These are phyloP conservation scores for Eupeodes latifasciatus DNA, from an alignment of 2,888 invertebrate genomes.

Conservation along the genomic window DNA sequence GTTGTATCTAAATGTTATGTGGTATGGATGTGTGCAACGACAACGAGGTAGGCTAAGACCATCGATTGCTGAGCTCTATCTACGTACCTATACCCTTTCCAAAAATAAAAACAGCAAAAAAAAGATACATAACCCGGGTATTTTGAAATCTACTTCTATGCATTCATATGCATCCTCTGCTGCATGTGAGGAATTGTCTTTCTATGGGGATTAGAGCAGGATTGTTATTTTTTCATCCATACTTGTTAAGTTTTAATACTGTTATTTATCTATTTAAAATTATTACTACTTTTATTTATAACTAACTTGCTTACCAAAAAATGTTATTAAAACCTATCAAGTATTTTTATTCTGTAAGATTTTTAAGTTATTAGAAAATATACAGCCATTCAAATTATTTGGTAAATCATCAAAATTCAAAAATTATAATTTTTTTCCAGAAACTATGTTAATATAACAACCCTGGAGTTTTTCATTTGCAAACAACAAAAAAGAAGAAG, in stretches of 20 bases:
- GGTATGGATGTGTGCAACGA: neutral
- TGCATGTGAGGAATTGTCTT: conserved; percentile 25
- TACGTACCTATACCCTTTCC: neutral
- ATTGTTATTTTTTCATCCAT: neutral
- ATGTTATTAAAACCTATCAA: no score
- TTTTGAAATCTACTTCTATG: conserved; percentile 22
- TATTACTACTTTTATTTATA: no score
- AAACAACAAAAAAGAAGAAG: neutral
- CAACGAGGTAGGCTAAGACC: conserved; percentile 30
- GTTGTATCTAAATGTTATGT: neutral
- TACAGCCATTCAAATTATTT: no score
- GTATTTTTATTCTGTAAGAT: no score
- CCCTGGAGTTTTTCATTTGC: conserved; percentile 5
- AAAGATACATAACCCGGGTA: conserved; percentile 11
- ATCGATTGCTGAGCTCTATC: conserved; percentile 51
- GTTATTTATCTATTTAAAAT: no score
- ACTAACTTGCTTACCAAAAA: no score
- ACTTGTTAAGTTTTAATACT: no score
- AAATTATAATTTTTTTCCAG: no score
- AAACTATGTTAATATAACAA: conserved; percentile 9
- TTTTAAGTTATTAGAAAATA: no score
- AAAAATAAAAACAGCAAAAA: neutral
- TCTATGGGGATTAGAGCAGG: neutral
- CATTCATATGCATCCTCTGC: conserved; percentile 21
- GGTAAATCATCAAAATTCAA: no score